These are phyloP conservation scores for Saccostrea glomerata DNA, from an alignment of 1,140 invertebrate species.

Conservation along the genomic window DNA sequence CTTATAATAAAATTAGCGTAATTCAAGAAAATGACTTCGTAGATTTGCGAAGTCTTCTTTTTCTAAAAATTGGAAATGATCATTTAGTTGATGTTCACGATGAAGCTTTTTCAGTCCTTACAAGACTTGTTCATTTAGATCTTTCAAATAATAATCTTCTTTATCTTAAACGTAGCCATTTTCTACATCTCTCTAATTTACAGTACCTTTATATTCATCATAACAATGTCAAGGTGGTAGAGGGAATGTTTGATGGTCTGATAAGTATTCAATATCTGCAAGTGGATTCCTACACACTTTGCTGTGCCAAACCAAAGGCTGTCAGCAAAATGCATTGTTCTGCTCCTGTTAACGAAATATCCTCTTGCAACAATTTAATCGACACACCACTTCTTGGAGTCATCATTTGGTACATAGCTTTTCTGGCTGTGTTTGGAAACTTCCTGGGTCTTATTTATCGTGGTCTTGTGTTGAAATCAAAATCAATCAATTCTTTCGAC, in stretches of 20 bases:
- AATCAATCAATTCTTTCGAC: background rate
- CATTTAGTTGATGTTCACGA: background rate
- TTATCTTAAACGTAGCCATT: background rate
- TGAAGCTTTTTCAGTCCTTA: constrained; percentile 4
- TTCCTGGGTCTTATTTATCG: constrained; percentile 43
- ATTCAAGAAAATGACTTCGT: background rate
- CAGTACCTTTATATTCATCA: constrained; percentile 2
- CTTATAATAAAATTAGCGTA: background rate
- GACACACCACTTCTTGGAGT: constrained; percentile 46
- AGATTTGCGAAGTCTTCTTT: background rate
- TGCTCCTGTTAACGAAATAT: constrained; percentile 56
- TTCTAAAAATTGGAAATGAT: constrained; percentile 4
- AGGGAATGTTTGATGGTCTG: constrained; percentile 53
- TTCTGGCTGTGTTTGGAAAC: constrained; percentile 59
- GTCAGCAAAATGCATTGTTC: constrained; percentile 52
- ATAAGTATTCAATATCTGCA: constrained; percentile 47
- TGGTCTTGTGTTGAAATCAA: background rate
- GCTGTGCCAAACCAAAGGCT: constrained; percentile 53
- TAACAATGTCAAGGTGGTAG: constrained; percentile 22
- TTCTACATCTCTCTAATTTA: constrained; percentile 7
- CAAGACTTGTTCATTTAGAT: background rate
- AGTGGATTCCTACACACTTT: constrained; percentile 56
- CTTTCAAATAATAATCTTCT: background rate
- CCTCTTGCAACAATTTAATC: constrained; percentile 63
- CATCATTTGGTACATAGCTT: constrained; percentile 57